phyloP scores from a whole-genome alignment of 2,888 invertebrate genomes.

The Eilema caniola region DNA sequence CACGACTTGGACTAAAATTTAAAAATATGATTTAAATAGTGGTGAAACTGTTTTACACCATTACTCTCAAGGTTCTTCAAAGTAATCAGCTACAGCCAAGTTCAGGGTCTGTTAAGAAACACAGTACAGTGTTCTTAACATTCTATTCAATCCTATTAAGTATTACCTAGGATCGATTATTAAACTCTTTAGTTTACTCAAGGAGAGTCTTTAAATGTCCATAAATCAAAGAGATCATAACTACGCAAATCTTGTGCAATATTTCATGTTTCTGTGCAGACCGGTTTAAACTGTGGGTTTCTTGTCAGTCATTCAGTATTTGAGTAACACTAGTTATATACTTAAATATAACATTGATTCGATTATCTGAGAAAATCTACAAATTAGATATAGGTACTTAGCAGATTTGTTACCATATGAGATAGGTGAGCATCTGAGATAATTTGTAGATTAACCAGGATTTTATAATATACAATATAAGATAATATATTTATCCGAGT shows the following conservation, averaged over 20 bases:
- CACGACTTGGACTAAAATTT: constrained; percentile 10
- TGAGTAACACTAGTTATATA: too few relatives aligned
- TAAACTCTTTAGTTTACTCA: background rate
- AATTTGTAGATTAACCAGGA: background rate
- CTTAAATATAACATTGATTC: background rate
- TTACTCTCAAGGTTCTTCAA: constrained; percentile 34
- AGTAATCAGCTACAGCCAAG: constrained; percentile 25
- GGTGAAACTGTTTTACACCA: constrained; percentile 17
- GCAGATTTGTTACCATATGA: too few relatives aligned
- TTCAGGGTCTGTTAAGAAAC: background rate
- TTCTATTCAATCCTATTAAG: background rate
- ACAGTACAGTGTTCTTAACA: background rate
- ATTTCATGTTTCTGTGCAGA: background rate
- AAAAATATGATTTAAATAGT: constrained; percentile 6
- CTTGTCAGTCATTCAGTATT: background rate
- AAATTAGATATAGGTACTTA: too few relatives aligned
- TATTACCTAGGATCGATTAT: background rate
- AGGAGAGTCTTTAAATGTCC: background rate
- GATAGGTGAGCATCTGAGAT: background rate
- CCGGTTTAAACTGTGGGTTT: background rate
- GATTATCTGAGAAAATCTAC: background rate
- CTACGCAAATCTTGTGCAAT: background rate
- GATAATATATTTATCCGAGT: too few relatives aligned
- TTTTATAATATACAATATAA: background rate
- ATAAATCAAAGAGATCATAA: background rate